A percentile compares a stretch with the other conserved stretches of the same genome.
Conservation (phyloP, 35 echinoderm and acorn worm genomes). For the Lytechinus pictus region DNA sequence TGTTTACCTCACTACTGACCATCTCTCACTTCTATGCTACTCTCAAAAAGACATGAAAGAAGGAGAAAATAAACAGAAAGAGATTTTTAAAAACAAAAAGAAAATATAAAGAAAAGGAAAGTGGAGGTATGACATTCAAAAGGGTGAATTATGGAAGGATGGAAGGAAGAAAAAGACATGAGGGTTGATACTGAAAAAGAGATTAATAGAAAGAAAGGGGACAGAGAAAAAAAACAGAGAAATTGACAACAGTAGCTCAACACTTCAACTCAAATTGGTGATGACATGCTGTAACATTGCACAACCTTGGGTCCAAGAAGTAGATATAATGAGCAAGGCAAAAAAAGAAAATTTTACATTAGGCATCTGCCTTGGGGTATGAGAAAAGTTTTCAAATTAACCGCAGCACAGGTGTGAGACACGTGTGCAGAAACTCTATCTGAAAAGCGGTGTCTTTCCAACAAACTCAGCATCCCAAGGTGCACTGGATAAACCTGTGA, state of each 20-base stretch:
- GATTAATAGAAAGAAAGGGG: neutral
- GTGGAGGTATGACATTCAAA: too few species aligned
- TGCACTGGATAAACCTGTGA: neutral
- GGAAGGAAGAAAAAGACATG: neutral
- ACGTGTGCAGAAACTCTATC: conserved; percentile 39
- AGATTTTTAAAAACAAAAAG: neutral
- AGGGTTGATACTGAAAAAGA: neutral
- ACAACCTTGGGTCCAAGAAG: neutral
- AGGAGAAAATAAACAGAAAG: neutral
- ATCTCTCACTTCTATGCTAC: neutral
- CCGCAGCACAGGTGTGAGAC: conserved; percentile 44
- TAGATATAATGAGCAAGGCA: neutral
- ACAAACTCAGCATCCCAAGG: neutral
- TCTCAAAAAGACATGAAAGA: neutral
- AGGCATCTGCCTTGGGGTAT: conserved; percentile 12
- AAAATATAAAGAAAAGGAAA: neutral
- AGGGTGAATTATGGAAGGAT: neutral
- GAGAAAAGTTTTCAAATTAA: conserved; percentile 7
- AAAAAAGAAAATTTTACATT: neutral
- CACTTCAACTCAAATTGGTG: neutral
- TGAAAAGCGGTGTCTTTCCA: neutral
- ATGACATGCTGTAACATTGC: conserved; percentile 23
- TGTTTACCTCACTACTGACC: neutral
- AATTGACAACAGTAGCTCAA: neutral
- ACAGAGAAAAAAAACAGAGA: neutral